Evolutionary conservation across 2,888 invertebrate species (phyloP), one percentile per base, ranked within the genome.

Genomic region (Bellardia pandia): DNA sequence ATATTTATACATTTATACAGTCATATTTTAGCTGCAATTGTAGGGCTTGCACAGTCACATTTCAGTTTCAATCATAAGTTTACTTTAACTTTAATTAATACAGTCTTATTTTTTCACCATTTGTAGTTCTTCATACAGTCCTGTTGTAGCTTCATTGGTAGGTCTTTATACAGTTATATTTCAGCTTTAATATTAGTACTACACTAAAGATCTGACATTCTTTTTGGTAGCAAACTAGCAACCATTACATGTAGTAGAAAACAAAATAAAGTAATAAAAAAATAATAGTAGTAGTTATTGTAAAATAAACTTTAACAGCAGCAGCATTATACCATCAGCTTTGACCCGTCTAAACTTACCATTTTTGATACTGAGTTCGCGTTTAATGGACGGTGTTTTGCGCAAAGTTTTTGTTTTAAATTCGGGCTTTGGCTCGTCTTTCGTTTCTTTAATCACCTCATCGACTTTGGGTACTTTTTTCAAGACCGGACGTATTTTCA

Each of bases 381-480:
- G 92, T 80, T 93, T 93, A 64, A 93, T 91, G 71, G 92, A 91
- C 80, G 91, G 91, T 80, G 93, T 91, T 90, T 93, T 93, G 85
- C 92, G 92, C 81, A 93, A 90, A 72, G 93, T 91, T 88, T 93
- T 92, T 90, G 93, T 93, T 90, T 92, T 93, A 88, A 93, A 93
- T 88, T 93, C 93, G 58, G 93, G 93, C 88, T 93, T 93, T 76
- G 91, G 90, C 85, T 93, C 92, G 64, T 92, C 91, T 90, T 92
- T 91, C 56, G 91, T 88, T 89, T 92, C 91, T 90, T 93, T 93
- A 60, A 92, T 89, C 14, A 89, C 71, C 84, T 93, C 93, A 88
- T 94, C 93, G 69, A 93, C 90, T 90, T 93, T 93, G 88, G 93
- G 91, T 88, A 93, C 92, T 90, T 93, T 93, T 89, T 93, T 93